Percentiles rank a stretch among this genome's conserved stretches.
Conservation (phyloP, 1,140 invertebrate species). For the Protaetia brevitarsis region DNA sequence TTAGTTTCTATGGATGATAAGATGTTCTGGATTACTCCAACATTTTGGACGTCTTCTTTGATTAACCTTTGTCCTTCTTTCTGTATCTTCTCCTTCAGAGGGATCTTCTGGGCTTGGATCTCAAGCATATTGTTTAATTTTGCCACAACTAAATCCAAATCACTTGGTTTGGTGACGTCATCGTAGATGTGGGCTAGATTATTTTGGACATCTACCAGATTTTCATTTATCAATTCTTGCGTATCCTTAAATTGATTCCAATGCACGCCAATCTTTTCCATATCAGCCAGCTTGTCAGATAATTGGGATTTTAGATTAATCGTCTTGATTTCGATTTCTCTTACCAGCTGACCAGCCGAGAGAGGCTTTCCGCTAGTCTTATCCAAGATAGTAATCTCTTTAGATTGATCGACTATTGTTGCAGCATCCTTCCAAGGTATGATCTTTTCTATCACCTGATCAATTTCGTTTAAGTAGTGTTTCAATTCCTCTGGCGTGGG, state of each 20-base stretch:
- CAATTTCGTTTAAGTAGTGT: conserved; percentile 64
- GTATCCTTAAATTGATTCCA: conserved; percentile 68
- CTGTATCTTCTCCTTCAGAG: conserved; percentile 59
- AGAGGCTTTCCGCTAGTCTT: conserved; percentile 63
- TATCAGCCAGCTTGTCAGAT: conserved; percentile 60
- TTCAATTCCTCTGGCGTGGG: conserved; percentile 63
- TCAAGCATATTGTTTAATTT: conserved; percentile 56
- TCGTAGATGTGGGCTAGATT: conserved; percentile 57
- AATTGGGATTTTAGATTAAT: conserved; percentile 63
- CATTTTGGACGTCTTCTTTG: conserved; percentile 75
- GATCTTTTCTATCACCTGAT: conserved; percentile 62
- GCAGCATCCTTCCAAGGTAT: conserved; percentile 67
- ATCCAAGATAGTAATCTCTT: conserved; percentile 59
- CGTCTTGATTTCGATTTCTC: conserved; percentile 67
- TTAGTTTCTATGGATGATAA: conserved; percentile 71
- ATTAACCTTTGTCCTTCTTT: conserved; percentile 73
- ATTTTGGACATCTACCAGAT: conserved; percentile 57
- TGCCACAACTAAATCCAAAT: conserved; percentile 60
- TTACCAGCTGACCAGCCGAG: conserved; percentile 65
- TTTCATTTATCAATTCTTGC: conserved; percentile 62
- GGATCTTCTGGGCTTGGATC: conserved; percentile 52
- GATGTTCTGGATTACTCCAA: conserved; percentile 73
- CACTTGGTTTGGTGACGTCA: conserved; percentile 52
- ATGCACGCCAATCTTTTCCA: conserved; percentile 65
- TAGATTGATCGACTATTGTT: conserved; percentile 61